phyloP scores from a whole-genome alignment of 2,888 invertebrate species.

The Cosmopolites sordidus region DNA sequence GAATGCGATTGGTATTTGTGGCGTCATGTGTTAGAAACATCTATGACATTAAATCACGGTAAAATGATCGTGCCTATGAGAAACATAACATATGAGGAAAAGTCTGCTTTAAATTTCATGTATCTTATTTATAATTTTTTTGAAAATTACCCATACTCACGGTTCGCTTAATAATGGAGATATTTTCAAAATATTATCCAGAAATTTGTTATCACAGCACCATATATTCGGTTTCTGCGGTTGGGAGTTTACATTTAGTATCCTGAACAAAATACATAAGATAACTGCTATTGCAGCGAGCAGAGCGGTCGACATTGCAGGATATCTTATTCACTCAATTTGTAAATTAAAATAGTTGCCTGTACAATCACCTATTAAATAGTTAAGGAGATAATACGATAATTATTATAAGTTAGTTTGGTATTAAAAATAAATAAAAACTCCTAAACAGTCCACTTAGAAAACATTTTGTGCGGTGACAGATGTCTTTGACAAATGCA shows the following conservation, averaged over 20 bases:
- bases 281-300: conserved; percentile 77
- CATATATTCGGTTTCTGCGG: conserved; percentile 73
- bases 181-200: conserved; percentile 73
- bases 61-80: too few species aligned
- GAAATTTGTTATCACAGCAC: conserved; percentile 71
- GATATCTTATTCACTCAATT: neutral
- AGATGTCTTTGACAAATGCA: neutral
- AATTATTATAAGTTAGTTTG: neutral
- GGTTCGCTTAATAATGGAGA: conserved; percentile 75
- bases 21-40: too few species aligned
- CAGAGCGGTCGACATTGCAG: conserved; percentile 72
- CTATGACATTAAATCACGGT: too few species aligned
- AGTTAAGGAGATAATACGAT: too few species aligned
- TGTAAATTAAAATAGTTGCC: too few species aligned
- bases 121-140: too few species aligned
- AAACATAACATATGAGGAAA: too few species aligned
- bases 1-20: too few species aligned
- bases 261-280: conserved; percentile 76
- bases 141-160: too few species aligned
- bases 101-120: too few species aligned
- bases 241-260: conserved; percentile 79
- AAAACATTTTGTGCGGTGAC: neutral
- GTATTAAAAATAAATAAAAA: neutral
- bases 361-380: too few species aligned
- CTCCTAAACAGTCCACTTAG: neutral